Evolutionary conservation across 2,113 vertebrate genomes (phyloP), one percentile per base, ranked within the genome.

Genomic region (Corydoras sp.): DNA sequence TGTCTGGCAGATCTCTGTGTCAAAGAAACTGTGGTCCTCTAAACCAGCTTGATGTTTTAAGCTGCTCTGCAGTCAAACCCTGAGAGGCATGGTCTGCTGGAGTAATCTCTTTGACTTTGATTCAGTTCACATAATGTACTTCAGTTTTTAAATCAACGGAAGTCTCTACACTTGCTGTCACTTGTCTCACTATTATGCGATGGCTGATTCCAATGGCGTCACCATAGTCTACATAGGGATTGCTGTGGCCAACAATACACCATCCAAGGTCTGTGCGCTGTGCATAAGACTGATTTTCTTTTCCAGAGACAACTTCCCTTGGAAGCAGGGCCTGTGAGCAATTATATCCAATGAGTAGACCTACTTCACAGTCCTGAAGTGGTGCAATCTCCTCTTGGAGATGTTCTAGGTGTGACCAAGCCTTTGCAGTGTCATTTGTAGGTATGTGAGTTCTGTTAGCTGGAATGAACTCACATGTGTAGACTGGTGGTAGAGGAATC

Each of bases 381-480:
- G 62, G 76, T 18, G 55, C 18, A 48, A 72, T 69, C 12, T 75
- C 14, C 35, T 73, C 71, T 66, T 62, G 49, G 14, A 77, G 65
- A 65, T 77, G 72, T 29, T 72, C 15, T 55, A 80, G 55, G 53
- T 77, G 72, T 50, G 71, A 49, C 79, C 68, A 76, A 18, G 51
- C 10, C 30, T 51, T 79, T 1, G 71, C 68, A 0, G 74, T 80
- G 3, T 76, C 73, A 8, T 60, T 51, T 11, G 58, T 73, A 2
- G 69, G 74, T 3, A 74, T 78, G 48, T 78, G 80, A 15, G 69
- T 35, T 4, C 58, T 49, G 65, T 71, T 78, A 10, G 72, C 72
- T 56, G 72, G 68, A 7, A 75, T 78, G 29, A 71, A 75, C 9
- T 78, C 67, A 18, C 58, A 18, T 5, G 69, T 75, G 30, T 68